Conservation (phyloP, 2,888 invertebrate species). For the Octonoba sinensis region DNA sequence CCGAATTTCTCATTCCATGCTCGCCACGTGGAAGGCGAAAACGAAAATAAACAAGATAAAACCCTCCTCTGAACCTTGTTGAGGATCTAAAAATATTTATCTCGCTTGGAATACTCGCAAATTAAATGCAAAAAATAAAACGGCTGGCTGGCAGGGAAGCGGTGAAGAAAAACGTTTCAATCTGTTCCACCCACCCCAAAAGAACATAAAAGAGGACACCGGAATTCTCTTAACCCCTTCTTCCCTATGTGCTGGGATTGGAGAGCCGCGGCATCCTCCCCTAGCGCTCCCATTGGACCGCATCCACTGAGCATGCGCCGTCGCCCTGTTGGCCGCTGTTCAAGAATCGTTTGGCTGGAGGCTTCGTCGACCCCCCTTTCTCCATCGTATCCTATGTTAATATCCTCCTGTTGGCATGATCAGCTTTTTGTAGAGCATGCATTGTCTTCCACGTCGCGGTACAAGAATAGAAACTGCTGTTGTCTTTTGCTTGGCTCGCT, state of each 20-base stretch:
- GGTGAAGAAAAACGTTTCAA: conserved; percentile 6
- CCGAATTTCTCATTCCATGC: too few relatives aligned
- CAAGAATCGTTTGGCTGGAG: conserved; percentile 21
- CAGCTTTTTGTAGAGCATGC: conserved; percentile 29
- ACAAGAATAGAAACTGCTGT: conserved; percentile 44
- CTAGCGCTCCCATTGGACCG: conserved; percentile 45
- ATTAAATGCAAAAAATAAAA: neutral
- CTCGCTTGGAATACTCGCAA: conserved; percentile 19
- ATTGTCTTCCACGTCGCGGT: conserved; percentile 39
- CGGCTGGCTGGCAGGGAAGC: conserved; percentile 40
- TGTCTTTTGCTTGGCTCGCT: conserved; percentile 21
- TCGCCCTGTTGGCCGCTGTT: conserved; percentile 25
- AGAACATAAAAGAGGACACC: conserved; percentile 31
- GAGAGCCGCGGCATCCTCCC: conserved; percentile 32
- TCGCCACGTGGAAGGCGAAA: too few relatives aligned
- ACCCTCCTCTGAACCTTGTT: conserved; percentile 15
- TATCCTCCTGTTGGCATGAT: conserved; percentile 47
- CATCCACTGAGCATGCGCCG: conserved; percentile 53
- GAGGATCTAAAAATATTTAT: conserved; percentile 47
- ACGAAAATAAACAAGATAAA: conserved; percentile 1
- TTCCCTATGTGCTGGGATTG: conserved; percentile 45
- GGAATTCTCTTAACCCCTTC: conserved; percentile 40
- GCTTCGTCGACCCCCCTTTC: conserved; percentile 6
- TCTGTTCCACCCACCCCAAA: conserved; percentile 18
- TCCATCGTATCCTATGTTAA: conserved; percentile 34